Conservation (phyloP, 2,797 vertebrate genomes). For the Melopsittacus undulatus region DNA sequence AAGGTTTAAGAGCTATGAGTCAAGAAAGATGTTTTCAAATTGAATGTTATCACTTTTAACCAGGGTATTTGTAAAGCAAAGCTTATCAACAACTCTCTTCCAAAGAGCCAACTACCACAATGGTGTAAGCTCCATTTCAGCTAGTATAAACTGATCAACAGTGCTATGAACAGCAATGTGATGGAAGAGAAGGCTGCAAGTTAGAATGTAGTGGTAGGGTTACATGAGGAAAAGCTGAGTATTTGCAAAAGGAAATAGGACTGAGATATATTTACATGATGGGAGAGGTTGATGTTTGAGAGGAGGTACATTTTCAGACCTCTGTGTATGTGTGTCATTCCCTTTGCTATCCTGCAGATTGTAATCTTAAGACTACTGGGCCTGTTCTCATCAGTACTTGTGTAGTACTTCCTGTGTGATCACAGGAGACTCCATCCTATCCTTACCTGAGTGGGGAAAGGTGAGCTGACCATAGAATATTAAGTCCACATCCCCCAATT, state of each 20-base stretch:
- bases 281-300: neutral
- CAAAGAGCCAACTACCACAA: too few species aligned
- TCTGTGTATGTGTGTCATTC: neutral
- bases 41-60: fast-evolving
- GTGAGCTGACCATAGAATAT: neutral
- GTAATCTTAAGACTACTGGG: neutral
- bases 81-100: neutral
- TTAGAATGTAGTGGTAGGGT: too few species aligned
- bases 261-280: neutral
- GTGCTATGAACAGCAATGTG: neutral
- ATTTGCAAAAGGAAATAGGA: neutral
- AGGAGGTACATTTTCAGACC: neutral
- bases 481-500: neutral
- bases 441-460: neutral
- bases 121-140: fast-evolving
- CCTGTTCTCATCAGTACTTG: neutral
- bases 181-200: neutral
- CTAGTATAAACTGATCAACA: fast-evolving
- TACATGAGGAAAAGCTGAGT: neutral
- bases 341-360: neutral
- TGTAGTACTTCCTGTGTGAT: neutral
- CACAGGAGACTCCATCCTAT: neutral
- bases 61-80: neutral
- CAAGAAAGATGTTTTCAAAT: neutral
- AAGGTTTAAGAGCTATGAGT: neutral